Base-by-base conservation (phyloP, 2,888 invertebrate genomes). In the Dyspetes luteomarginatus region DNA sequence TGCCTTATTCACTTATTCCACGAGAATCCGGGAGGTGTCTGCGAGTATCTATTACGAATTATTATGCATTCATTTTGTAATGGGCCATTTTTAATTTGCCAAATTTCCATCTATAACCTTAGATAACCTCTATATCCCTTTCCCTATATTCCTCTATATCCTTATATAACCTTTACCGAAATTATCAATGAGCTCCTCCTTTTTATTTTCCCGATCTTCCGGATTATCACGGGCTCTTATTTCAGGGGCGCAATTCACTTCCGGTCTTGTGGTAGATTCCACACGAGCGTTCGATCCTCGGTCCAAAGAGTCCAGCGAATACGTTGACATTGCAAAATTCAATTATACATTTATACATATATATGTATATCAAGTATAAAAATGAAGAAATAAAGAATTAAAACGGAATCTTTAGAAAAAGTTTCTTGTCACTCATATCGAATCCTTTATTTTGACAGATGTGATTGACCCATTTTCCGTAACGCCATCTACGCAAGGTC, bases 271-370 rank as follows among this genome's bases (percentile, higher is more conserved):
- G 17, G 30, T 3, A 52, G 52, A 15, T 55, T 26, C 30, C 19
- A 26, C 9, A 50, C 41, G 30, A 12, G 2, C 12, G 12, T 9
- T 60, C 24, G 60, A 43, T 9, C 56, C 67, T 30, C 78, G 82
- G 26, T 90, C 89, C 64, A 90, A 76, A 15, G 89, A 90, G 65
- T 90, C 89, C 56, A 84, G 48, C 7, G 90, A 90, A 73, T 87
- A 88, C 15, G 65, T 79, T 24, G 90, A 89, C 89, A 90, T 80
- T 12, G 15, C 19, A 12, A 60, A 43, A 41, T 60, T 45, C 26
- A 9, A 50, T 15, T 15, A 48, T 60, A 22, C 12, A 64, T 30
- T 28, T 50, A 19, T 26, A 4, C 1, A 15, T 48, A 2, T 36
- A 36, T 48, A 15, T 17, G 15, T 15, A 5, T n/a, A 4, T 28